Evolutionary conservation across 2,888 invertebrate species (phyloP), one percentile per base, ranked within the genome.

Genomic region (Galerucella pusilla): DNA sequence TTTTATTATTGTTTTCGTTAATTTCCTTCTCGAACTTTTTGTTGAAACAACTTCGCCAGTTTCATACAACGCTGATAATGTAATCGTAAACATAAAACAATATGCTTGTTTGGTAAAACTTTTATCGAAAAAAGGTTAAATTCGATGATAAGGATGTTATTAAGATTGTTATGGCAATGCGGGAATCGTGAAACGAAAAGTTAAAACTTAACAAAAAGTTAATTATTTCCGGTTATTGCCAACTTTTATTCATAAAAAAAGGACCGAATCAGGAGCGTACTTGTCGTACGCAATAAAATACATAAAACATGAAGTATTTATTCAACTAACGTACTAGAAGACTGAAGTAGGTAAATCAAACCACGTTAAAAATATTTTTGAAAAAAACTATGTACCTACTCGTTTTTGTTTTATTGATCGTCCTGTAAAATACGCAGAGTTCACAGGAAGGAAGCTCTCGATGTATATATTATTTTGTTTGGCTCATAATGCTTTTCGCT

Each of bases 381-480:
- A 35, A 6, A 35, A 42, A 42, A 42, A 42, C 1, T n/a, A n/a
- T n/a, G n/a, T n/a, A 35, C 7, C 7, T 20, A 10, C n/a, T 20
- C 7, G n/a, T 61, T 12, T 28, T 35, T 35, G n/a, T 61, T 61
- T 5, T 11, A 16, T 35, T 61, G 61, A 61, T 35, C 61, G 35
- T 35, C 61, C 35, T 35, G 61, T 61, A 61, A 14, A 35, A n/a
- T 61, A 35, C 28, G 14, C 35, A 10, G 35, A 61, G 61, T 67
- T 68, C 76, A 74, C 83, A 83, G 83, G 83, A 84, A 84, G 83
- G 84, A 84, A 84, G 84, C 81, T 81, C 79, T 81, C 78, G 78
- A 28, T 46, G 64, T 83, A 82, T 84, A 82, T 83, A 83, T 84
- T 84, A 83, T 84, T 83, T 83, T 83, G 82, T 83, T 83, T 84